Percentiles rank a stretch among this genome's conserved stretches.
These are phyloP conservation scores for Byasa hedistus DNA, from an alignment of 2,888 invertebrate species.

Conservation along the genomic window DNA sequence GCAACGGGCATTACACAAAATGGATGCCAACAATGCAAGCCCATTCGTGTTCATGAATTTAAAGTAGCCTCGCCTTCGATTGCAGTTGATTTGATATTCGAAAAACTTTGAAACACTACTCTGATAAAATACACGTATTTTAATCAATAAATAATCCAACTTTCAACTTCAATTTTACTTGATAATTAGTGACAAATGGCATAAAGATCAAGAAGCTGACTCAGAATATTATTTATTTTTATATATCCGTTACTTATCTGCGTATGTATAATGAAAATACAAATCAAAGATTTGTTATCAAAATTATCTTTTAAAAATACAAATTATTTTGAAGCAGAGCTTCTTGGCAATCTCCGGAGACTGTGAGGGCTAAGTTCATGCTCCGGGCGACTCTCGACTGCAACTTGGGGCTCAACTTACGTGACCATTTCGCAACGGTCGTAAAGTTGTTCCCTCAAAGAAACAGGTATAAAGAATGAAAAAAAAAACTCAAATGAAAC, in stretches of 20 bases:
- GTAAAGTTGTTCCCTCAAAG: not conserved
- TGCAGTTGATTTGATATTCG: not conserved
- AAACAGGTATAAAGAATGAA: not conserved
- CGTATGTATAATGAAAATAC: too few species aligned
- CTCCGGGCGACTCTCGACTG: conserved; percentile 5
- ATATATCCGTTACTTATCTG: too few species aligned
- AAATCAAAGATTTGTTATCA: too few species aligned
- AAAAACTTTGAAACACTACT: not conserved
- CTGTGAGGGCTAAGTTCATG: conserved; percentile 1
- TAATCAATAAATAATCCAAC: too few species aligned
- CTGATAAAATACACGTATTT: too few species aligned
- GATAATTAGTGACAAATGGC: too few species aligned
- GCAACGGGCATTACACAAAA: conserved; percentile 18
- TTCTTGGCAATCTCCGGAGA: conserved; percentile 4
- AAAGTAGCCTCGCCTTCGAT: conserved; percentile 15
- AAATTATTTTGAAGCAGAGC: too few species aligned
- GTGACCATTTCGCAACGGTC: conserved; percentile 18
- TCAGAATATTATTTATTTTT: too few species aligned
- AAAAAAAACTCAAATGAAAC: not conserved
- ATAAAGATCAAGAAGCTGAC: too few species aligned
- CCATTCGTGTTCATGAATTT: conserved; percentile 23
- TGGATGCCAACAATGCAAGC: conserved; percentile 17
- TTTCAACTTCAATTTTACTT: too few species aligned
- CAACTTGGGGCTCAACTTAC: conserved; percentile 11
- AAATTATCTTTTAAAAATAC: too few species aligned